These are phyloP conservation scores for Mythimna loreyi DNA, from an alignment of 2,888 invertebrate species.

Conservation along the genomic window DNA sequence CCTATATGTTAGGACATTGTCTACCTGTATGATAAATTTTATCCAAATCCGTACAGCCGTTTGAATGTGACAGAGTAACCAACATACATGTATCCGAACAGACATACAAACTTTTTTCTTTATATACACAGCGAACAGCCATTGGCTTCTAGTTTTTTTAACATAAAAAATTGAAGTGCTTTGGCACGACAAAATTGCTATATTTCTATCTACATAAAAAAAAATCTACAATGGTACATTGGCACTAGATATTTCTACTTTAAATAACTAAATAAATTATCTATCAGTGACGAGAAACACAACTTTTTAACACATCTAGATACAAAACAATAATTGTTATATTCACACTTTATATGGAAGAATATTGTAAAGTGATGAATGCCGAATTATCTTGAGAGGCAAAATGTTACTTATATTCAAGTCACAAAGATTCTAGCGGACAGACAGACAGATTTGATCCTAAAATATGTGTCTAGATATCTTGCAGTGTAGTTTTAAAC, in stretches of 20 bases:
- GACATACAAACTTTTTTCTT: too few relatives aligned
- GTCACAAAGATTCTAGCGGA: conserved; percentile 9
- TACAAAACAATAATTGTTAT: conserved; percentile 42
- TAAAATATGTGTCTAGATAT: neutral
- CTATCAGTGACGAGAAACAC: conserved; percentile 42
- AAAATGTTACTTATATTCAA: neutral
- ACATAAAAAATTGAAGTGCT: neutral
- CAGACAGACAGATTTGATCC: neutral
- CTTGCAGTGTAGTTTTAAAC: neutral
- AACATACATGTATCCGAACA: too few relatives aligned
- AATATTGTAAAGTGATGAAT: conserved; percentile 39
- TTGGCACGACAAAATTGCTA: conserved; percentile 18
- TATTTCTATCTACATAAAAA: conserved; percentile 17
- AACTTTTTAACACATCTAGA: conserved; percentile 19
- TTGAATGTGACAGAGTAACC: too few relatives aligned
- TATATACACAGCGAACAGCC: neutral
- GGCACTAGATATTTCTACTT: conserved; percentile 11
- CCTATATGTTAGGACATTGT: too few relatives aligned
- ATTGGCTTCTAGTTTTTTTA: neutral
- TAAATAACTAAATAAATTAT: conserved; percentile 13
- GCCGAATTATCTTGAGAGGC: conserved; percentile 32
- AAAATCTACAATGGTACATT: conserved; percentile 1
- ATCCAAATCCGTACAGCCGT: too few relatives aligned
- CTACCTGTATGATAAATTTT: too few relatives aligned
- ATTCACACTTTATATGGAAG: conserved; percentile 58